phyloP scores from a whole-genome alignment of 2,113 vertebrate genomes.

The Mellivora capensis region DNA sequence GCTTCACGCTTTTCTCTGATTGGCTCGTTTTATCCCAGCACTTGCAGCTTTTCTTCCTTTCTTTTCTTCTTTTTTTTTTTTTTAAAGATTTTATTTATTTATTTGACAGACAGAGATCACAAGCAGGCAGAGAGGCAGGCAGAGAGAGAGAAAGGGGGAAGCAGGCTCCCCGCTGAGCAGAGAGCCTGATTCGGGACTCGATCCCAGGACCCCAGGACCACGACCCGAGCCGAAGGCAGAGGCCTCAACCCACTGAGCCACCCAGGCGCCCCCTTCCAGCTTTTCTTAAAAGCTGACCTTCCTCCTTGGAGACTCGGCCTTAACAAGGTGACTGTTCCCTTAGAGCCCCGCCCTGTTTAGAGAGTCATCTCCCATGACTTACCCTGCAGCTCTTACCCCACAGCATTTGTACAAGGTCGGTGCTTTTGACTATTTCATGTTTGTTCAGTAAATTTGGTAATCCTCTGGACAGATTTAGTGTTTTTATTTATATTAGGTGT shows the following conservation, averaged over 20 bases:
- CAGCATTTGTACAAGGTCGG: constrained; percentile 4
- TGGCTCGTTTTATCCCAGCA: not conserved
- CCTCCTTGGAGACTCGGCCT: not conserved
- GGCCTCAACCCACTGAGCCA: too few species aligned
- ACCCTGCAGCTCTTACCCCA: not conserved
- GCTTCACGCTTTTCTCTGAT: not conserved
- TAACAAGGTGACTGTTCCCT: not conserved
- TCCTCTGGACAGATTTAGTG: constrained; percentile 68
- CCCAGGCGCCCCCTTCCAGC: not conserved
- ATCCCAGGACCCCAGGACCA: too few species aligned
- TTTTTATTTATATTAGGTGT: constrained; percentile 73
- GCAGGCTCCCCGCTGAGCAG: too few species aligned
- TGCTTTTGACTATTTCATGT: constrained; percentile 22
- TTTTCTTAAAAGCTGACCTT: constrained; percentile 10
- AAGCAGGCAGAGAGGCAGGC: too few species aligned
- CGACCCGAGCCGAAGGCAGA: too few species aligned
- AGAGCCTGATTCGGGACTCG: too few species aligned
- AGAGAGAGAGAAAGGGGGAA: too few species aligned
- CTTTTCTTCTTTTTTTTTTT: too few species aligned
- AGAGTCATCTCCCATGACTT: constrained; percentile 67
- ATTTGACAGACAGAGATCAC: too few species aligned
- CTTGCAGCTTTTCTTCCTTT: not conserved
- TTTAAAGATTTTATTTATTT: too few species aligned
- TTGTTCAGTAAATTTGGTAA: constrained; percentile 65
- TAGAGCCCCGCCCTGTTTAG: constrained; percentile 25